phyloP scores from a whole-genome alignment of 2,797 vertebrate genomes.

The Apogon hyalosoma region DNA sequence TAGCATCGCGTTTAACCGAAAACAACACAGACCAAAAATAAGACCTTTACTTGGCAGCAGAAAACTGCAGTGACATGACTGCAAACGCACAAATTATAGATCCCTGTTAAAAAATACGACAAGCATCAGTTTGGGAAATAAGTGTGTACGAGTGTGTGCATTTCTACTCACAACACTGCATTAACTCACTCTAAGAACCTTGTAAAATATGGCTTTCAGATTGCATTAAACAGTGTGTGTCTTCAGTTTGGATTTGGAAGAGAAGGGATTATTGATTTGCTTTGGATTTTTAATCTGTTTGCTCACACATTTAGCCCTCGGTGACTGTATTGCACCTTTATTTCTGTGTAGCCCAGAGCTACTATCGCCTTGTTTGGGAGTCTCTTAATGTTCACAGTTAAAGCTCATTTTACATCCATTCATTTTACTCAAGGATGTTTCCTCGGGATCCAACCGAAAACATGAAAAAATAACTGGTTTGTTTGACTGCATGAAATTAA shows the following conservation, averaged over 20 bases:
- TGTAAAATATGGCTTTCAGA: not conserved
- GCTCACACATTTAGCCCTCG: slow-evolving; percentile 5
- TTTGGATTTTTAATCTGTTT: slow-evolving; percentile 8
- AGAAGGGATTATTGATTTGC: slow-evolving; percentile 6
- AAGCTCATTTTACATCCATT: not conserved
- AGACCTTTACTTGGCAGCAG: slow-evolving; percentile 23
- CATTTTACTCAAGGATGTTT: not conserved
- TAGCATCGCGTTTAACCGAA: slow-evolving; percentile 21
- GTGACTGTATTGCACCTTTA: not conserved
- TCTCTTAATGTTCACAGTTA: not conserved
- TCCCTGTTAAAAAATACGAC: not conserved
- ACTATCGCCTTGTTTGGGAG: not conserved
- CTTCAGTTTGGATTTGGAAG: not conserved
- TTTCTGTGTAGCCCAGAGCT: not conserved
- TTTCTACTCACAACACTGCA: not conserved
- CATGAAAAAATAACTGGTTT: not conserved
- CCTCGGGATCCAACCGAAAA: not conserved
- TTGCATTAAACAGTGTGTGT: not conserved
- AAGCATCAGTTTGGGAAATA: not conserved
- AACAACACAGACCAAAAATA: slow-evolving; percentile 30
- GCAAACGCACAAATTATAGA: slow-evolving; percentile 1
- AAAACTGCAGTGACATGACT: slow-evolving; percentile 16
- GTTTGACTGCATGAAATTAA: no score
- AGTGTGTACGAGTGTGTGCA: not conserved
- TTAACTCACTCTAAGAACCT: not conserved